Percentiles rank a stretch among this genome's conserved stretches.
Evolutionary conservation across 1,140 invertebrate species (phyloP).

Genomic region (Paracyclopina nana): DNA sequence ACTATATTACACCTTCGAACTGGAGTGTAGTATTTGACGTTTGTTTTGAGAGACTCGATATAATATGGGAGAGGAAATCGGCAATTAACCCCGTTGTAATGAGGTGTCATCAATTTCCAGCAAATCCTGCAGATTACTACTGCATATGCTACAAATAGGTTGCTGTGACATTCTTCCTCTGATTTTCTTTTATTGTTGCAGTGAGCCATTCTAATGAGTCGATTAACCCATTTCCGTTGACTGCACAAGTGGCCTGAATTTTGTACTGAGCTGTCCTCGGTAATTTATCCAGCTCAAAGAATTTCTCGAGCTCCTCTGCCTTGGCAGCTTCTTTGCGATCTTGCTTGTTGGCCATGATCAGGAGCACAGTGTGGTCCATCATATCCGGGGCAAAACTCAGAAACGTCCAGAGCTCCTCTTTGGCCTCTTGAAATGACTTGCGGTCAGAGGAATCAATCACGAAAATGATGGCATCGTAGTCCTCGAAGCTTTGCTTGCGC

Average conservation of each 20-base stretch:
- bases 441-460: slow-evolving; percentile 23
- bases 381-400: slow-evolving; percentile 35
- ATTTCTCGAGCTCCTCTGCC: slow-evolving; percentile 15
- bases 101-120: too few species aligned
- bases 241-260: neutral
- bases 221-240: neutral
- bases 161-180: too few species aligned
- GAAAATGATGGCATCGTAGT: slow-evolving; percentile 32
- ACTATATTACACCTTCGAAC: too few species aligned
- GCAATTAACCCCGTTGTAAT: too few species aligned
- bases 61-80: too few species aligned
- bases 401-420: slow-evolving; percentile 20
- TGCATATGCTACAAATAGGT: too few species aligned
- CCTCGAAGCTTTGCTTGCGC: slow-evolving; percentile 44
- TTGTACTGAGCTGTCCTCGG: neutral
- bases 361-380: slow-evolving; percentile 36
- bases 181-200: neutral
- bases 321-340: slow-evolving; percentile 18
- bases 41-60: too few species aligned
- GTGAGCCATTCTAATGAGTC: neutral
- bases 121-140: too few species aligned
- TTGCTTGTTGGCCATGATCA: slow-evolving; percentile 25
- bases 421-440: slow-evolving; percentile 21
- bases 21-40: too few species aligned
- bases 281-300: neutral